Conservation (phyloP, 1,140 invertebrate genomes). For the Elysia chlorotica region DNA sequence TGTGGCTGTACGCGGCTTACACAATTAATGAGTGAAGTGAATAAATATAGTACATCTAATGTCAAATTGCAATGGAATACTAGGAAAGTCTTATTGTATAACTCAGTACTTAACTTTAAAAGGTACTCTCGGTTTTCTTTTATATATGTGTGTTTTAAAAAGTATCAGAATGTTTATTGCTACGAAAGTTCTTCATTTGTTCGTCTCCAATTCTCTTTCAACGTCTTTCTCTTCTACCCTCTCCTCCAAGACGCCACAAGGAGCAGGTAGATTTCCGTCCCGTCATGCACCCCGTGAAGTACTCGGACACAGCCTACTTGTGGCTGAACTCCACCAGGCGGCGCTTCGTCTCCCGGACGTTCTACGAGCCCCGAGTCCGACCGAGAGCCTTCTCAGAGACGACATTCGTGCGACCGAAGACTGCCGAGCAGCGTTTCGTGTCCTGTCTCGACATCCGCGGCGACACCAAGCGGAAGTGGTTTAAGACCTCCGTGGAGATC, state of each 20-base stretch:
- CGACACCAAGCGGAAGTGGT: conserved; percentile 44
- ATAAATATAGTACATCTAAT: no score
- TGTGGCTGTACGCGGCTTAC: no score
- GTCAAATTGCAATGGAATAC: no score
- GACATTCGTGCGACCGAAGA: conserved; percentile 37
- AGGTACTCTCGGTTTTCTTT: background rate
- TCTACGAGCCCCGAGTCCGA: conserved; percentile 42
- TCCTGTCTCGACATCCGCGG: conserved; percentile 39
- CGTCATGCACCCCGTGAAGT: conserved; percentile 30
- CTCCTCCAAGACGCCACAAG: conserved; percentile 30
- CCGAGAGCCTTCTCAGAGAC: conserved; percentile 38
- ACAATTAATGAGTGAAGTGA: no score
- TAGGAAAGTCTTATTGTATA: background rate
- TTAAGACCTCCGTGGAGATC: conserved; percentile 44
- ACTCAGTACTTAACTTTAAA: background rate
- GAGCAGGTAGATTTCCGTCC: conserved; percentile 38
- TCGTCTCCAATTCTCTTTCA: background rate
- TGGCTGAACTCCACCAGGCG: conserved; percentile 38
- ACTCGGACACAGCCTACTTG: conserved; percentile 37
- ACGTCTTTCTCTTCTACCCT: background rate
- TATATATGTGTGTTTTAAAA: background rate
- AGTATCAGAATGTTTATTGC: background rate
- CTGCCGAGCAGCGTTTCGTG: conserved; percentile 30
- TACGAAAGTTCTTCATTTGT: background rate
- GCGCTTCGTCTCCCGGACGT: conserved; percentile 39